Base-by-base conservation (phyloP, 2,113 vertebrate species). In the Willisornis vidua region DNA sequence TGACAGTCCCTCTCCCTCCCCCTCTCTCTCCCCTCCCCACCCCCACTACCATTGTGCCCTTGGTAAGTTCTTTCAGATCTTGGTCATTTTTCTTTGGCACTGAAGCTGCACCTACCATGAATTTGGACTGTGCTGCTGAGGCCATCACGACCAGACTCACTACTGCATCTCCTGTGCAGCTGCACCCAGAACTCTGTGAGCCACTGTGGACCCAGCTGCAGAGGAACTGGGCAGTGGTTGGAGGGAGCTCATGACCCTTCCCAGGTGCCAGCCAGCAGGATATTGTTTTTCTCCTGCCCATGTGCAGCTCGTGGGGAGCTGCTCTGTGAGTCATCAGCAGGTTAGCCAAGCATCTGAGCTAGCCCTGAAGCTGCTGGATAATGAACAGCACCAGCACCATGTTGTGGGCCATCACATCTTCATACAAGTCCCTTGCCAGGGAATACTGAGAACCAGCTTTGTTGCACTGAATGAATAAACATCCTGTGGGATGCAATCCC, bases 181-280 rank as follows among this genome's bases (percentile, higher is more conserved):
- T n/a, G 67, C 73, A 25, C 14, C 51, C 43, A 13, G 15, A 31
- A 15, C 20, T 9, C 62, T 15, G 14, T 7, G 17, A 55, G 54
- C 59, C 20, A 23, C 77, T 9, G 31, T 5, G 24, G 71, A 39
- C 49, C 67, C 15, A 46, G 29, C 12, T 45, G n/a, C 54, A 35
- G 3, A 70, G 41, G 31, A 28, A 6, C 0, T n/a, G 20, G 12
- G 39, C 25, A 29, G 2, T 3, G 5, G 19, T 20, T 49, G 48
- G n/a, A 19, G 17, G 16, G 12, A 25, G 39, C 28, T 87, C 28
- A 7, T 14, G 17, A 19, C 52, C 55, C 16, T 84, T 63, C 48
- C 77, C 63, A 25, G 19, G 20, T 59, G 29, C 48, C 66, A 71
- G n/a, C 19, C 6, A 2, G 12, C 11, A 37, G 55, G 48, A 45